Percentiles rank a stretch among this genome's conserved stretches.
Conservation (phyloP, 37 sponge, comb jelly and placozoan genomes). For the Crambe crambe region DNA sequence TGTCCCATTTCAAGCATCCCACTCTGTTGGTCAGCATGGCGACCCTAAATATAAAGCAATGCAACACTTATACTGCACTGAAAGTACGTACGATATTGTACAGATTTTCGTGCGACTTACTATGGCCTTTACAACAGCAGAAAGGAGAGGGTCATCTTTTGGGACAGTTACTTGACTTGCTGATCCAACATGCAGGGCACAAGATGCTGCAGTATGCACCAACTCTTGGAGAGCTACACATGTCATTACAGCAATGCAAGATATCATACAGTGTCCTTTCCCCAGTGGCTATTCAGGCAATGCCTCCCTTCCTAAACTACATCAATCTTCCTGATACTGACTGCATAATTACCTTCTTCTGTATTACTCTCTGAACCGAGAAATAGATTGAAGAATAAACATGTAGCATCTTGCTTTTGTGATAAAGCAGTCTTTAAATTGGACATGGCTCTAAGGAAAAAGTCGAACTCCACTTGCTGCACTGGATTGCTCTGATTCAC, state of each 20-base stretch:
- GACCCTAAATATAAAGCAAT: background rate
- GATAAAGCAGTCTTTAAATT: background rate
- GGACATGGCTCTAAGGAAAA: background rate
- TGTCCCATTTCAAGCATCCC: background rate
- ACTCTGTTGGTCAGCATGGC: background rate
- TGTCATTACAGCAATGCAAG: too few species aligned
- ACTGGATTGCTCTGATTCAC: background rate
- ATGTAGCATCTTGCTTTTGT: background rate
- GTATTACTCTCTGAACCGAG: background rate
- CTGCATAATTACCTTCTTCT: background rate
- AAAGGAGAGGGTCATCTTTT: constrained; percentile 20
- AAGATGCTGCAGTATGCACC: constrained; percentile 32
- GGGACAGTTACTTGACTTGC: constrained; percentile 14
- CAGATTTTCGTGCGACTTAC: too few species aligned
- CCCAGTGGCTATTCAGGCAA: too few species aligned
- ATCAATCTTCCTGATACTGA: too few species aligned
- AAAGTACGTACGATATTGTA: too few species aligned
- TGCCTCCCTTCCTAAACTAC: too few species aligned
- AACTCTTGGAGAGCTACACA: constrained; percentile 26
- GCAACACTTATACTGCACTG: background rate
- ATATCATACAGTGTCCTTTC: too few species aligned
- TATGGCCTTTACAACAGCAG: constrained; percentile 13
- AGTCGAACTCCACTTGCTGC: background rate
- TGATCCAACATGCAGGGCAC: constrained; percentile 37
- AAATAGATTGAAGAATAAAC: background rate